Conservation (phyloP, 2,888 invertebrate species). For the Hirudinaria manillensis region DNA sequence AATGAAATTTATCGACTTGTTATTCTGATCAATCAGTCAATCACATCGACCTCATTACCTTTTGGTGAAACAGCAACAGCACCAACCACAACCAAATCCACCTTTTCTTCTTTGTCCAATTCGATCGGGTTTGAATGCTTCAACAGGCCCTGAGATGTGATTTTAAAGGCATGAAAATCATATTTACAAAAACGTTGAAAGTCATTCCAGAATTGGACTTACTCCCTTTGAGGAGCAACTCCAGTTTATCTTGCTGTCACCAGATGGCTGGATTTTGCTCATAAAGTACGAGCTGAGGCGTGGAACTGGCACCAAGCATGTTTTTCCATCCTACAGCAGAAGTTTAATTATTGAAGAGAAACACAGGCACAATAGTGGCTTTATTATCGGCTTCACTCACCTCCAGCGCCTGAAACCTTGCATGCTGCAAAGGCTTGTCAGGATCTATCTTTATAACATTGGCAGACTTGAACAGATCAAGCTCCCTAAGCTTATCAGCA, state of each 20-base stretch:
- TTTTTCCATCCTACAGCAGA: conserved; percentile 64
- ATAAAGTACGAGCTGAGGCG: conserved; percentile 68
- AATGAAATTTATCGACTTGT: background rate
- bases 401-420: conserved; percentile 62
- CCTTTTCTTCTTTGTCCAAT: conserved; percentile 64
- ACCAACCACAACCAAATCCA: conserved; percentile 76
- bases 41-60: conserved; percentile 52
- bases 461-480: conserved; percentile 71
- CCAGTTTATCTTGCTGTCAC: conserved; percentile 62
- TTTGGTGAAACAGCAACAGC: conserved; percentile 77
- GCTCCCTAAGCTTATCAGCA: conserved; percentile 64
- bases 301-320: conserved; percentile 72
- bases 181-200: background rate
- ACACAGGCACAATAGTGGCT: background rate
- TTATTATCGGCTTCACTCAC: conserved; percentile 42
- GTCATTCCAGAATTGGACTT: conserved; percentile 5
- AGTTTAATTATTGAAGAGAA: background rate
- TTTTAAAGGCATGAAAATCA: background rate
- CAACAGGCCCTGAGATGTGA: conserved; percentile 60
- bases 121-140: conserved; percentile 67
- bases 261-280: conserved; percentile 65
- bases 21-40: background rate
- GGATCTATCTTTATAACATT: conserved; percentile 67
- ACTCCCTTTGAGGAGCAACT: conserved; percentile 54
- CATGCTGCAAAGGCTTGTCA: conserved; percentile 75